phyloP scores from a whole-genome alignment of 2,888 invertebrate species.

The Junonia oenone region DNA sequence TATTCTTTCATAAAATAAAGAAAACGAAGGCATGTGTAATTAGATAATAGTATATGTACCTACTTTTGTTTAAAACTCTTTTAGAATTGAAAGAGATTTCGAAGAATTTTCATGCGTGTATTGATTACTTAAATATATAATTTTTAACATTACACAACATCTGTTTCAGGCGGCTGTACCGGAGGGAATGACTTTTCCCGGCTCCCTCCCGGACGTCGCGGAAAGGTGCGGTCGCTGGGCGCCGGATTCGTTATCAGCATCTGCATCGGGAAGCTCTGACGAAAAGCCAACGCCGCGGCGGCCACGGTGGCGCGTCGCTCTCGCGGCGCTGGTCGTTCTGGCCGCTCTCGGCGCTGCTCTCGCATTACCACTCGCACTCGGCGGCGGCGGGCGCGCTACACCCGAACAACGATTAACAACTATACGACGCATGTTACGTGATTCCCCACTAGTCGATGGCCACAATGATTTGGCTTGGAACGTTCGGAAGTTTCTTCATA shows the following conservation, averaged over 20 bases:
- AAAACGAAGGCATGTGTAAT: no score
- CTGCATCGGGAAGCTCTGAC: slow-evolving; percentile 72
- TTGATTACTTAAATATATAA: no score
- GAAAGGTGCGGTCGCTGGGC: slow-evolving; percentile 76
- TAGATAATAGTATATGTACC: no score
- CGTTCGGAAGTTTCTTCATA: slow-evolving; percentile 91
- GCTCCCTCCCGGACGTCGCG: slow-evolving; percentile 74
- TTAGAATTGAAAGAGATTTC: no score
- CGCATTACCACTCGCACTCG: slow-evolving; percentile 77
- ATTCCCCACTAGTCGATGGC: slow-evolving; percentile 86
- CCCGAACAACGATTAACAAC: slow-evolving; percentile 83
- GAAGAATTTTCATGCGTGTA: no score
- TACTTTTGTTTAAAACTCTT: no score
- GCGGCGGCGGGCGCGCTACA: slow-evolving; percentile 68
- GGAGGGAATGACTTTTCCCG: slow-evolving; percentile 73
- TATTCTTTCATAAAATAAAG: no score
- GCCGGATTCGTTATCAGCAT: slow-evolving; percentile 69
- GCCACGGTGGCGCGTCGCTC: slow-evolving; percentile 76
- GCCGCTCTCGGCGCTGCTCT: slow-evolving; percentile 80
- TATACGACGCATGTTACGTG: slow-evolving; percentile 82
- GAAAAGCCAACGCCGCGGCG: slow-evolving; percentile 75
- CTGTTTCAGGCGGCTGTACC: slow-evolving; percentile 70
- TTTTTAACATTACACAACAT: slow-evolving; percentile 10
- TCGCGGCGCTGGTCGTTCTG: slow-evolving; percentile 80
- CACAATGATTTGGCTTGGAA: slow-evolving; percentile 95